These are phyloP conservation scores for Drosophila robusta DNA, from an alignment of 2,888 invertebrate genomes.

Conservation along the genomic window DNA sequence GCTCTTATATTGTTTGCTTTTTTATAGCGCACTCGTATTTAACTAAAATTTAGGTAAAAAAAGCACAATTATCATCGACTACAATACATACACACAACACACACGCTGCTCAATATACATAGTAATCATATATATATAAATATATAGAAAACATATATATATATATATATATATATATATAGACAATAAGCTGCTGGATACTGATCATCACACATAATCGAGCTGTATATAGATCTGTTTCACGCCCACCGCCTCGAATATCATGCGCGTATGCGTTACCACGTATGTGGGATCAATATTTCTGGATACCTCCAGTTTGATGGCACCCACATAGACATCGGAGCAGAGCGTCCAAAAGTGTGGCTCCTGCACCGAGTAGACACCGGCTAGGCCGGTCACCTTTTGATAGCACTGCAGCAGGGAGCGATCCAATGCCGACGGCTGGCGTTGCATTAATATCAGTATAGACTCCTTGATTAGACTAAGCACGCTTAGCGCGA, in stretches of 20 bases:
- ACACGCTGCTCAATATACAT: slow-evolving; percentile 62
- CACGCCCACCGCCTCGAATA: slow-evolving; percentile 96
- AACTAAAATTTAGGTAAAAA: slow-evolving; percentile 58
- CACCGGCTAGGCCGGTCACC: slow-evolving; percentile 95
- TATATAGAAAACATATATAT: slow-evolving; percentile 3
- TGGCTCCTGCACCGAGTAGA: slow-evolving; percentile 97
- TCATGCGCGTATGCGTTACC: slow-evolving; percentile 95
- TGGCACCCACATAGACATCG: slow-evolving; percentile 95
- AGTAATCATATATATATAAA: slow-evolving; percentile 20
- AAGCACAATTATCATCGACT: slow-evolving; percentile 36
- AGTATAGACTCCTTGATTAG: slow-evolving; percentile 94
- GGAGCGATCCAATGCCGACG: slow-evolving; percentile 91
- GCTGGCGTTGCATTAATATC: slow-evolving; percentile 97
- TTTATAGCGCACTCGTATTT: slow-evolving; percentile 31
- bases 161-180: slow-evolving; percentile 21
- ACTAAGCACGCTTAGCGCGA: slow-evolving; percentile 94
- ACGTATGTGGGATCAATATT: slow-evolving; percentile 97
- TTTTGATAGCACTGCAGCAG: slow-evolving; percentile 95
- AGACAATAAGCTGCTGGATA: slow-evolving; percentile 16
- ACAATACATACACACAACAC: slow-evolving; percentile 41
- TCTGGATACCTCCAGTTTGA: slow-evolving; percentile 97
- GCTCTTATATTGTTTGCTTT: slow-evolving; percentile 12
- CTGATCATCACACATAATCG: slow-evolving; percentile 90
- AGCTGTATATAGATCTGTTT: slow-evolving; percentile 96
- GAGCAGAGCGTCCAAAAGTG: slow-evolving; percentile 99